Conservation (phyloP, 2,113 vertebrate genomes). For the Zeus faber region DNA sequence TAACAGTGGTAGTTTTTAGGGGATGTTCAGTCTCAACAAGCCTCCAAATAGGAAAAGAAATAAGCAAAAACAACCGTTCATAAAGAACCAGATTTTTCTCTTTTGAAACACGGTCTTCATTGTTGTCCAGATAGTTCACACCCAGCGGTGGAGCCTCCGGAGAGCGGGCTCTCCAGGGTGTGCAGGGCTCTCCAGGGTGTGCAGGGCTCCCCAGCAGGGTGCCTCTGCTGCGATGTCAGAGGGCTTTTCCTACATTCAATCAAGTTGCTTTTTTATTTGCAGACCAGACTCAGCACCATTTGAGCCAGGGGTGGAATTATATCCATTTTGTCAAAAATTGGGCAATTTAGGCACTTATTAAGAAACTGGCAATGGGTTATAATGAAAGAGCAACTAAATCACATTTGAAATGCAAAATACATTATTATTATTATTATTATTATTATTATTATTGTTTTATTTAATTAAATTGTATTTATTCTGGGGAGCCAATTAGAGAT, state of each 20-base stretch:
- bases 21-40: constrained; percentile 48
- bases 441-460: not conserved
- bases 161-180: not conserved
- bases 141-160: not conserved
- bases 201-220: not conserved
- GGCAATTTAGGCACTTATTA: constrained; percentile 72
- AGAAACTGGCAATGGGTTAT: constrained; percentile 48
- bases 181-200: not conserved
- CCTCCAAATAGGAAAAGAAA: constrained; percentile 50
- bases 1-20: constrained; percentile 76
- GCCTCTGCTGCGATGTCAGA: not conserved
- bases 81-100: constrained; percentile 28
- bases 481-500: constrained; percentile 31
- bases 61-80: constrained; percentile 36
- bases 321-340: constrained; percentile 62
- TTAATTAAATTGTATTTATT: too few relatives aligned
- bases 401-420: constrained; percentile 33
- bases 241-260: not conserved
- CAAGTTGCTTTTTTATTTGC: constrained; percentile 2
- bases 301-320: constrained; percentile 27
- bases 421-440: not conserved
- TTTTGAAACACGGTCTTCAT: constrained; percentile 14
- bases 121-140: constrained; percentile 11
- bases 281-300: constrained; percentile 49
- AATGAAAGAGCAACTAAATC: constrained; percentile 38